These are phyloP conservation scores for Sandelia bainsii DNA, from an alignment of 2,797 vertebrate genomes.

Conservation along the genomic window DNA sequence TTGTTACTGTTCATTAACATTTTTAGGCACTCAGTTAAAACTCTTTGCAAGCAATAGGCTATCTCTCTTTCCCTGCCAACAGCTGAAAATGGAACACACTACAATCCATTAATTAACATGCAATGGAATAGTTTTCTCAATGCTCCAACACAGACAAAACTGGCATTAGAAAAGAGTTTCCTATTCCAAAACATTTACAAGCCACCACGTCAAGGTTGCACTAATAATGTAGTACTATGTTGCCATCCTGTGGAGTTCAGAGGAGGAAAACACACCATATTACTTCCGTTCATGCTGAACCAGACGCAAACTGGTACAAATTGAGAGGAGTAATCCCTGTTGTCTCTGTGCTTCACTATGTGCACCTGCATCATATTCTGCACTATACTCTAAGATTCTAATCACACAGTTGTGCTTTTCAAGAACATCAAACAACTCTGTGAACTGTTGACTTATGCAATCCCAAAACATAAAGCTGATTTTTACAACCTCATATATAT, in stretches of 20 bases:
- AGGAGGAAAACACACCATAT: slow-evolving; percentile 29
- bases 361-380: neutral
- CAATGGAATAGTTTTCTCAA: slow-evolving; percentile 51
- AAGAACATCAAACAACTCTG: too few relatives aligned
- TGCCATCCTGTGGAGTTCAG: slow-evolving; percentile 75
- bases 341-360: slow-evolving; percentile 2
- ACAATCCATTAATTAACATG: slow-evolving; percentile 58
- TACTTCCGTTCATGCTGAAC: slow-evolving; percentile 42
- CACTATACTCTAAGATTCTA: neutral
- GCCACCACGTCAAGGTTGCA: slow-evolving; percentile 53
- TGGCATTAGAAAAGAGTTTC: slow-evolving; percentile 20
- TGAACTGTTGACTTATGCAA: too few relatives aligned
- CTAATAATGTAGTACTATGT: slow-evolving; percentile 65
- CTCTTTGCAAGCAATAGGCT: slow-evolving; percentile 20
- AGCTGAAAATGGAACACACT: slow-evolving; percentile 43
- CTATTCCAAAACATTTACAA: slow-evolving; percentile 39
- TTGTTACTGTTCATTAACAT: slow-evolving; percentile 26
- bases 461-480: neutral
- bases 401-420: neutral
- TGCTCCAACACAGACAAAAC: slow-evolving; percentile 39
- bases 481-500: neutral
- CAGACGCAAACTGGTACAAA: slow-evolving; percentile 11
- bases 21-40: slow-evolving; percentile 23
- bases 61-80: slow-evolving; percentile 38
- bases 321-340: neutral